Conservation (phyloP, 2,888 invertebrate genomes). For the Drosophila recens region DNA sequence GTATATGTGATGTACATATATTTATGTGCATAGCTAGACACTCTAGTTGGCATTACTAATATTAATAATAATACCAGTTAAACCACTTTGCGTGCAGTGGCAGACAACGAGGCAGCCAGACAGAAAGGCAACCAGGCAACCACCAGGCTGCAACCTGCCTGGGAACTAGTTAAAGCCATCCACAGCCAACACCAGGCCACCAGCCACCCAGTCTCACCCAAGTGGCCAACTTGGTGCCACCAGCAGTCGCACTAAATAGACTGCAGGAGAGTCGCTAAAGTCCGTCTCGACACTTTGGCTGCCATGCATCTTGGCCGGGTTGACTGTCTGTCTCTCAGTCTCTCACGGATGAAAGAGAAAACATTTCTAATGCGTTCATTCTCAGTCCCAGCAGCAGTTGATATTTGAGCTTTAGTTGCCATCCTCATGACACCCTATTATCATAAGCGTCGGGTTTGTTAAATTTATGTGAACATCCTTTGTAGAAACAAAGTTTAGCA, state of each 20-base stretch:
- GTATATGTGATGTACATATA: slow-evolving; percentile 2
- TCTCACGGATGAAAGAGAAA: slow-evolving; percentile 55
- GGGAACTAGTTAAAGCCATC: slow-evolving; percentile 52
- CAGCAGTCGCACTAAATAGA: slow-evolving; percentile 30
- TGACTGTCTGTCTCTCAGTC: slow-evolving; percentile 12
- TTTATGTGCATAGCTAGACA: slow-evolving; percentile 27
- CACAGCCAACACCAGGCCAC: slow-evolving; percentile 16
- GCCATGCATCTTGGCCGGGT: slow-evolving; percentile 11
- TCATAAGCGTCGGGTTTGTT: neutral
- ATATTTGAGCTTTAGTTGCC: slow-evolving; percentile 11
- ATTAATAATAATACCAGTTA: slow-evolving; percentile 75
- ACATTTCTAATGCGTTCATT: slow-evolving; percentile 30
- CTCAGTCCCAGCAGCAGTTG: slow-evolving; percentile 1
- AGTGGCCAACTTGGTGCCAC: slow-evolving; percentile 5
- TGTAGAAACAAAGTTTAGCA: too few species aligned
- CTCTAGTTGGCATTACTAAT: slow-evolving; percentile 58
- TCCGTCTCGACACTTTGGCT: slow-evolving; percentile 21
- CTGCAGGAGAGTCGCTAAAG: slow-evolving; percentile 14
- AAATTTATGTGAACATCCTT: too few species aligned
- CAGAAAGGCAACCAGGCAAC: slow-evolving; percentile 17
- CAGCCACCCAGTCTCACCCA: slow-evolving; percentile 22
- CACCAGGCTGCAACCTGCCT: slow-evolving; percentile 43
- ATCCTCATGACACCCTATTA: neutral
- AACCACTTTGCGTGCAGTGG: slow-evolving; percentile 73
- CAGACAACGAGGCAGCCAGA: slow-evolving; percentile 69